A percentile compares a stretch with the other conserved stretches of the same genome.
Evolutionary conservation across 2,888 invertebrate species (phyloP).

Genomic region (Norana najaformis): DNA sequence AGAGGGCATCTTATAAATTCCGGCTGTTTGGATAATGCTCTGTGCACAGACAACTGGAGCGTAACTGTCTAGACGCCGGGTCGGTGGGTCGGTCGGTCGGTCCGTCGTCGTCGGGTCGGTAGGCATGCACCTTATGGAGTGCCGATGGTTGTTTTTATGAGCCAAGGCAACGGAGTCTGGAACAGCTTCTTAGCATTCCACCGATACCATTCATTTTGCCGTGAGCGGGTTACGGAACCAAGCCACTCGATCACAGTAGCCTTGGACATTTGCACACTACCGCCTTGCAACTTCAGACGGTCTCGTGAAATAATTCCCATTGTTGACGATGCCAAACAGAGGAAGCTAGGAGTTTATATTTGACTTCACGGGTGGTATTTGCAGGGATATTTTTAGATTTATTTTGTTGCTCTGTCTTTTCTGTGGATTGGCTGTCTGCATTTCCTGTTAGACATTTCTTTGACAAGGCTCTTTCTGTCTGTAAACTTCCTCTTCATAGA

Average conservation of each 20-base stretch:
- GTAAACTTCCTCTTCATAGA: background rate
- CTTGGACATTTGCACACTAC: background rate
- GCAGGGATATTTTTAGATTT: background rate
- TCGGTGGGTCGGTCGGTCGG: background rate
- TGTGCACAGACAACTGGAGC: background rate
- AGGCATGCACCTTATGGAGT: background rate
- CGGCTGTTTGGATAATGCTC: background rate
- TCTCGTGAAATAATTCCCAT: background rate
- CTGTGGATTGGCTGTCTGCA: background rate
- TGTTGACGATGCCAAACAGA: background rate
- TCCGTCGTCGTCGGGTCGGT: background rate
- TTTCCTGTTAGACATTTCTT: constrained; percentile 5
- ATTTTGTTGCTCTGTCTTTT: background rate
- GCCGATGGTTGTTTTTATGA: background rate
- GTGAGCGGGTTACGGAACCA: background rate
- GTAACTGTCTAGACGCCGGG: constrained; percentile 23
- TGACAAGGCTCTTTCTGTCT: background rate
- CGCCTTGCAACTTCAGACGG: background rate
- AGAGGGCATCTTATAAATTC: background rate
- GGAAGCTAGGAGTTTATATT: constrained; percentile 13
- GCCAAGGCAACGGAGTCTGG: background rate
- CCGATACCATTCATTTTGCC: constrained; percentile 13
- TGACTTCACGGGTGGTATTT: background rate
- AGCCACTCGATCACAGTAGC: background rate
- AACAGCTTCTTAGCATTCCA: background rate